Percentiles rank a stretch among this genome's conserved stretches.
Evolutionary conservation across 2,888 invertebrate genomes (phyloP).

Genomic region (Vanessa cardui): DNA sequence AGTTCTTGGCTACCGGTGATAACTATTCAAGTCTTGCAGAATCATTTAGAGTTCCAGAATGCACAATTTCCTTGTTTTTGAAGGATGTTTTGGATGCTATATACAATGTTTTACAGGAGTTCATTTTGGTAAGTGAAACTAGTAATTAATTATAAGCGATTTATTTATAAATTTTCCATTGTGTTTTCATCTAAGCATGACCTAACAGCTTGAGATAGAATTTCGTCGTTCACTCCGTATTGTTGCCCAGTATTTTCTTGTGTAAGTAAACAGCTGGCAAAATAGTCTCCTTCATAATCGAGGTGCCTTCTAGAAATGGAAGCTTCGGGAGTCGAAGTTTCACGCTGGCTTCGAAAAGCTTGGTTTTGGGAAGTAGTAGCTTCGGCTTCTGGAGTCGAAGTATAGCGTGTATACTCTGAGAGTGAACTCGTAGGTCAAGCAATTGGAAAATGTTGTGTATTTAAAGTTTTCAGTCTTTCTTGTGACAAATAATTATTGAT

Average conservation of each 20-base stretch:
- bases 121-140: constrained; percentile 43
- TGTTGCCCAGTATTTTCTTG: constrained; percentile 52
- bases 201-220: constrained; percentile 49
- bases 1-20: constrained; percentile 20
- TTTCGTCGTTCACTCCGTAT: constrained; percentile 50
- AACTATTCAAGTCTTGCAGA: constrained; percentile 47
- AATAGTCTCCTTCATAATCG: constrained; percentile 54
- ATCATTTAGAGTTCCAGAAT: constrained; percentile 53
- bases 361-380: constrained; percentile 46
- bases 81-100: constrained; percentile 52
- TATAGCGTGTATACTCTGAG: constrained; percentile 21
- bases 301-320: constrained; percentile 49
- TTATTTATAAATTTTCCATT: constrained; percentile 38
- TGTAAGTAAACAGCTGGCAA: constrained; percentile 41
- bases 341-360: constrained; percentile 44
- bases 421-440: constrained; percentile 44
- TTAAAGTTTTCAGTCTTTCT: constrained; percentile 42
- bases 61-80: constrained; percentile 51
- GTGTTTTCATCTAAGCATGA: constrained; percentile 34
- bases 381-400: constrained; percentile 44
- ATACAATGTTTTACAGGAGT: constrained; percentile 45
- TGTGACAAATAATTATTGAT: constrained; percentile 47
- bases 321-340: constrained; percentile 39
- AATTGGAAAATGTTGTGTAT: constrained; percentile 42
- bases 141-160: constrained; percentile 47